phyloP scores from a whole-genome alignment of 2,888 invertebrate species.

The Ctenicera cuprea region DNA sequence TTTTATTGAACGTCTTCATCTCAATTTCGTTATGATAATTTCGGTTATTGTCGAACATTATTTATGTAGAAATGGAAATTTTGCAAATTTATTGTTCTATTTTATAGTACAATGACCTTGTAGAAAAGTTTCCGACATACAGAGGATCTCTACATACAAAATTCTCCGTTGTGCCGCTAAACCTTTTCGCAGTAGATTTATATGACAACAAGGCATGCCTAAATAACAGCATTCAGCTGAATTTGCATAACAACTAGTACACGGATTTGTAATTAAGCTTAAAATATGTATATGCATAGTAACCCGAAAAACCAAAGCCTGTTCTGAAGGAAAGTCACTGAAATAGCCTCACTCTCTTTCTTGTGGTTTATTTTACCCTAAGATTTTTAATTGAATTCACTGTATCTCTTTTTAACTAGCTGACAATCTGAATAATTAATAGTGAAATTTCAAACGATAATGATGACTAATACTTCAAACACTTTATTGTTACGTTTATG shows the following conservation, averaged over 20 bases:
- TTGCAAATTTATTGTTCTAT: no score
- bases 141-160: not conserved
- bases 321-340: not conserved
- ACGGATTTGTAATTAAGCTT: slow-evolving; percentile 30
- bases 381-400: no score
- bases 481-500: no score
- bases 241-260: slow-evolving; percentile 31
- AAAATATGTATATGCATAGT: slow-evolving; percentile 14
- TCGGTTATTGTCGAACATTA: no score
- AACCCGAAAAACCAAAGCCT: slow-evolving; percentile 5
- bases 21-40: no score
- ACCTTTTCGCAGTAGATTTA: slow-evolving; percentile 25
- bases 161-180: slow-evolving; percentile 9
- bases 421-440: no score
- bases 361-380: not conserved
- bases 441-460: no score
- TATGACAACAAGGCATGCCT: slow-evolving; percentile 11
- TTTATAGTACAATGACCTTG: no score
- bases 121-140: not conserved
- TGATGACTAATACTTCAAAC: no score
- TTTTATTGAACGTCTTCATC: no score
- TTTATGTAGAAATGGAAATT: no score
- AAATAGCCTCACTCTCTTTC: not conserved
- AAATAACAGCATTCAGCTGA: slow-evolving; percentile 22
- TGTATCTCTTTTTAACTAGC: no score